Evolutionary conservation across 2,888 invertebrate genomes (phyloP), one percentile per base, ranked within the genome.

Genomic region (Heliconius aoede): DNA sequence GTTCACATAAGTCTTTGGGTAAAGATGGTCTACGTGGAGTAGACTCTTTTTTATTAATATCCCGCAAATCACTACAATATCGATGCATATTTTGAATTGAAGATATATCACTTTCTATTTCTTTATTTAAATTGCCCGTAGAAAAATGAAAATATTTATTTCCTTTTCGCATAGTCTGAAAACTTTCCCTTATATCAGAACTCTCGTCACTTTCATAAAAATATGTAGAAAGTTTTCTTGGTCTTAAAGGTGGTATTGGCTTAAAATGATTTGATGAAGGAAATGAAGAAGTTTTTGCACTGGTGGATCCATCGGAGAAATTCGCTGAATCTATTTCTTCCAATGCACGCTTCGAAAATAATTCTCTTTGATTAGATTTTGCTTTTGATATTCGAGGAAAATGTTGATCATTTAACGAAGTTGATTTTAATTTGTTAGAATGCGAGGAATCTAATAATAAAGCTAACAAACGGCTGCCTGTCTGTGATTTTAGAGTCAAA

Each of bases 1-100:
- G 94, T 76, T 95, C 95, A 88, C 95, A 95, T 85, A 96, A 87
- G 84, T 96, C 96, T 83, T 96, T 95, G 0, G 96, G 96, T 71
- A 96, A 87, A 24, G 96, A 96, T 11, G 95, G 95, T 72, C 96
- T 91, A 72, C 94, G 85, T 1, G 94, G 93, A 77, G 82, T 81
- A 74, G 85, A 83, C 30, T 82, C 81, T 67, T 85, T 82, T 78
- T 67, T 83, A 40, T 84, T 81, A 76, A 85, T 80, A 79, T 92
- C 88, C 81, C 89, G 86, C 2, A 87, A 83, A 77, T 88, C 88
- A 18, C 87, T 88, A 78, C 86, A 90, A 83, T 90, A 88, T 81
- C 91, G 87, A 78, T 94, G 94, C 92, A 94, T 91, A 68, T 93
- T 90, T 88, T 94, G 94, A 81, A 94, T 94, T 40, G 90, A 88